Conservation (phyloP, 2,113 vertebrate genomes). For the Alexandromys fortis region DNA sequence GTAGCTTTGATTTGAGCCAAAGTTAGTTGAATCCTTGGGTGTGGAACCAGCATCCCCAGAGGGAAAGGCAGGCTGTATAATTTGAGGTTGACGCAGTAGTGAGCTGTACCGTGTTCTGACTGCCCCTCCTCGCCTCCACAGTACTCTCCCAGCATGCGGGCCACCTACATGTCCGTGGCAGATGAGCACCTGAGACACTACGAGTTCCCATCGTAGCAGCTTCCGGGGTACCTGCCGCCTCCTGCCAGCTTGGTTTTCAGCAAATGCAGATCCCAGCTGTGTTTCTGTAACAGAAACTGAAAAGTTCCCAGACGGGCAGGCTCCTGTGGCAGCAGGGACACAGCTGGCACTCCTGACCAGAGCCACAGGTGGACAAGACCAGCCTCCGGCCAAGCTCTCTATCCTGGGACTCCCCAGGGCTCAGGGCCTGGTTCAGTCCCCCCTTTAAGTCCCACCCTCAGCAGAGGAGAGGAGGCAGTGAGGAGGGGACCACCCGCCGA, state of each 20-base stretch:
- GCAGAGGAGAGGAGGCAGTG: background rate
- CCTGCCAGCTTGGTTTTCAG: background rate
- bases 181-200: conserved; percentile 91
- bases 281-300: conserved; percentile 53
- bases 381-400: background rate
- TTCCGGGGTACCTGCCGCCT: background rate
- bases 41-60: background rate
- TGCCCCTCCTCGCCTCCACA: conserved; percentile 75
- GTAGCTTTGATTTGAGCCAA: background rate
- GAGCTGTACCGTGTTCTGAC: background rate
- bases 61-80: accelerated
- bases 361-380: background rate
- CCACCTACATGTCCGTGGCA: conserved; percentile 95
- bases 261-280: background rate
- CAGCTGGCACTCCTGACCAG: background rate
- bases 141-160: conserved; percentile 98
- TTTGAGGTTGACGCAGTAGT: accelerated
- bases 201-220: conserved; percentile 89
- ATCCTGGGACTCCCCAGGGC: background rate
- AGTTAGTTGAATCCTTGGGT: background rate
- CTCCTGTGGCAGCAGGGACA: too few relatives aligned
- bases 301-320: conserved; percentile 41
- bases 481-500: background rate
- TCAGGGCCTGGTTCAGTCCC: background rate
- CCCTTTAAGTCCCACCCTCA: background rate